Evolutionary conservation across 2,113 vertebrate genomes (phyloP), one percentile per base, ranked within the genome.

Genomic region (Urocynchramus pylzowi): DNA sequence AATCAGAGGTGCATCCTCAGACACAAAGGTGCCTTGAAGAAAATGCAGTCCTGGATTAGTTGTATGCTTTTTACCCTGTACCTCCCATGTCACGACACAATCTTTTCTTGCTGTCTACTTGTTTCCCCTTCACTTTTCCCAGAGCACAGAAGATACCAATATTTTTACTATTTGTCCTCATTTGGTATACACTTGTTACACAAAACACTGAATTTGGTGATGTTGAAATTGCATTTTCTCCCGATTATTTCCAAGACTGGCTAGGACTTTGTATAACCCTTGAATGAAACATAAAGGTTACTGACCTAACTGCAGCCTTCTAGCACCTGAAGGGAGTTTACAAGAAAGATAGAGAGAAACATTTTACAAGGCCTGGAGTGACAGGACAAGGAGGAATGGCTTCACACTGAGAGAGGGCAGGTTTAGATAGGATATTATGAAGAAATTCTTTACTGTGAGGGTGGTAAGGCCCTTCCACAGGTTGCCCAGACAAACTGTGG

Each of bases 81-180:
- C 13, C 7, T 57, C 26, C 27, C 27, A 33, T 8, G 13, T 56
- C 13, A 37, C 0, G 1, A 37, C 5, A 45, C 22, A 45, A 19
- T n/a, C 17, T 86, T 74, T 71, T 63, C 57, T 84, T 64, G 42
- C 30, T 4, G 1, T 8, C 3, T 42, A 33, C 20, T 59, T 65
- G 42, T 12, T 65, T 50, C 10, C 27, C 22, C 10, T 85, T 81
- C 35, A 13, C 20, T 65, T 88, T 90, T 80, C 54, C 63, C 33
- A 77, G 24, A 69, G 12, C 49, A 74, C 20, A 74, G 27, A 68
- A 54, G 15, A 87, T 13, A 57, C 2, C 31, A 30, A 14, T 33
- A 53, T 11, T 95, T 89, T n/a, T 24, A 61, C 17, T 56, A 30
- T 65, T 78, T 86, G 27, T 59, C 33, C 37, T 92, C 13, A 67